phyloP scores from a whole-genome alignment of 2,113 vertebrate genomes.

The Pachycephala philippinensis region DNA sequence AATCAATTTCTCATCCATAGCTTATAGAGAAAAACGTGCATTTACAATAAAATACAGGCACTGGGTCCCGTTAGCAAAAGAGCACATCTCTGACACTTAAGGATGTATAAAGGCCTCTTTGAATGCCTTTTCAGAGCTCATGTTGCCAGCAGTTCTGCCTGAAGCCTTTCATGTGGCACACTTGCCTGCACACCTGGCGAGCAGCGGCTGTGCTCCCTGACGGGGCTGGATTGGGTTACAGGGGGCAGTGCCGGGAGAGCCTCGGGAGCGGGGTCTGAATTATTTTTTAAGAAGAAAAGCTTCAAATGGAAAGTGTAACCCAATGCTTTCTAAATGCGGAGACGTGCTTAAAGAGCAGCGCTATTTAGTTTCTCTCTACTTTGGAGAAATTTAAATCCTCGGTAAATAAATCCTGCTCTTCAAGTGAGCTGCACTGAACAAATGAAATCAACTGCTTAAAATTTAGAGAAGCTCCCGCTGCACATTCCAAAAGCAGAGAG shows the following conservation, averaged over 20 bases:
- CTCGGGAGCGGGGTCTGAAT: slow-evolving; percentile 53
- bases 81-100: neutral
- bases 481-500: neutral
- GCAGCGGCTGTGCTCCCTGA: neutral
- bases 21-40: neutral
- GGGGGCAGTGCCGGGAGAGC: slow-evolving; percentile 13
- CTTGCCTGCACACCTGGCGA: slow-evolving; percentile 54
- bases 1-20: slow-evolving; percentile 12
- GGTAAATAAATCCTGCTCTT: slow-evolving; percentile 59
- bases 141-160: neutral
- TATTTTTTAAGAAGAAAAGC: slow-evolving; percentile 63
- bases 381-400: slow-evolving; percentile 60
- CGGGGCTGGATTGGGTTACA: slow-evolving; percentile 51
- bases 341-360: slow-evolving; percentile 47
- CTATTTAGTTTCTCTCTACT: slow-evolving; percentile 56
- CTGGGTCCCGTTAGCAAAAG: neutral
- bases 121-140: neutral
- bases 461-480: neutral
- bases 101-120: neutral
- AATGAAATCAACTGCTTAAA: slow-evolving; percentile 34
- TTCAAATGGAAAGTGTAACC: slow-evolving; percentile 70
- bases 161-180: slow-evolving; percentile 44
- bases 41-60: neutral
- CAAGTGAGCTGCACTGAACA: slow-evolving; percentile 46
- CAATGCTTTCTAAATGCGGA: slow-evolving; percentile 53